Percentiles rank a stretch among this genome's conserved stretches.
Evolutionary conservation across 1,140 invertebrate species (phyloP).

Genomic region (Micrasema minimum): DNA sequence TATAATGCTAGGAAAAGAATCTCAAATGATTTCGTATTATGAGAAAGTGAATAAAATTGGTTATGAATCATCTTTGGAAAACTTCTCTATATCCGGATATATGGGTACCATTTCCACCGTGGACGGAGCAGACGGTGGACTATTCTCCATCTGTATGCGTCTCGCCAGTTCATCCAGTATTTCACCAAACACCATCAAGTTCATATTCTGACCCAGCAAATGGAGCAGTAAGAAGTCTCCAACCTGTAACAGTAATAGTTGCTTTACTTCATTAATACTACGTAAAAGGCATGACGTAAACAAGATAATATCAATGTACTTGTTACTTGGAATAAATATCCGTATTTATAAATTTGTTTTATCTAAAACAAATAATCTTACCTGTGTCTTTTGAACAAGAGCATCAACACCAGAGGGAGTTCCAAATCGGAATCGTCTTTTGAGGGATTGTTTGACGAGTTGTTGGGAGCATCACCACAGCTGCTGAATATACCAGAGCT

Average conservation of each 20-base stretch:
- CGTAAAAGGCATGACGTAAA: no score
- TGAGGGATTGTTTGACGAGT: slow-evolving; percentile 83
- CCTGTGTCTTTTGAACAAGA: slow-evolving; percentile 83
- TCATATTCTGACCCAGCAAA: slow-evolving; percentile 86
- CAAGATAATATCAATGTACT: no score
- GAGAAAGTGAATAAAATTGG: slow-evolving; percentile 15
- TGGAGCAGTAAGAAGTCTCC: slow-evolving; percentile 87
- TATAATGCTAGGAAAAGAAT: no score
- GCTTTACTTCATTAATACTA: no score
- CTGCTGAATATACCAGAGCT: slow-evolving; percentile 83
- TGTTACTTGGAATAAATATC: no score
- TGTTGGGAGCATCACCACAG: slow-evolving; percentile 81
- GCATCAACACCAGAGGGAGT: slow-evolving; percentile 75
- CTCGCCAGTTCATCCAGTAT: slow-evolving; percentile 73
- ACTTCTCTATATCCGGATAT: slow-evolving; percentile 81
- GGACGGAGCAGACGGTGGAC: slow-evolving; percentile 83
- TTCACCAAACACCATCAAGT: slow-evolving; percentile 81
- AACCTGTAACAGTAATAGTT: slow-evolving; percentile 68
- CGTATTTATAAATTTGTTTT: no score
- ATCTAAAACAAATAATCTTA: slow-evolving; percentile 60
- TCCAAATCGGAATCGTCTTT: slow-evolving; percentile 79
- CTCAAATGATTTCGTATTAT: slow-evolving; percentile 20
- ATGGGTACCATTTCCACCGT: slow-evolving; percentile 86
- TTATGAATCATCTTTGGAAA: slow-evolving; percentile 84
- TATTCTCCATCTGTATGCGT: slow-evolving; percentile 75